Conservation (phyloP, 2,888 invertebrate species). For the Augiades crinisus region DNA sequence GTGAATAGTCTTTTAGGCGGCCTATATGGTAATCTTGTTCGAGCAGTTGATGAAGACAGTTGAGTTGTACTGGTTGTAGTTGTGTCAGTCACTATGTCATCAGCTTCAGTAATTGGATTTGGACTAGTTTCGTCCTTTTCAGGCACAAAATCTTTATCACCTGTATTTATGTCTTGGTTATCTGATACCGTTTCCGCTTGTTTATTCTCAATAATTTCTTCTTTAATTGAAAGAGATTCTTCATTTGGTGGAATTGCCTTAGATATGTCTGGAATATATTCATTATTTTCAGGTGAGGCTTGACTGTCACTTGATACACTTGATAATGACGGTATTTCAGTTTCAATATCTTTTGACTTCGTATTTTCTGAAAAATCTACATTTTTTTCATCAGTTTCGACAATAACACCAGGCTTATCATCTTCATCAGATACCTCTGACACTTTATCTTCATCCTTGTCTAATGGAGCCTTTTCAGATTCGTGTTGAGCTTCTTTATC, state of each 20-base stretch:
- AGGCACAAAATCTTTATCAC: neutral
- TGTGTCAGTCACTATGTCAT: slow-evolving; percentile 39
- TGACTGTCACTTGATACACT: neutral
- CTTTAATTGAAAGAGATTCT: neutral
- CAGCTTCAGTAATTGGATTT: slow-evolving; percentile 5
- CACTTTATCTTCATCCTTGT: slow-evolving; percentile 21
- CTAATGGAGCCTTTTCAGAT: neutral
- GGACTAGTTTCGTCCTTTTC: slow-evolving; percentile 2
- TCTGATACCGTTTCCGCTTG: neutral
- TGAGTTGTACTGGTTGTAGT: slow-evolving; percentile 55
- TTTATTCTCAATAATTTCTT: neutral
- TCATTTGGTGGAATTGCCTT: neutral
- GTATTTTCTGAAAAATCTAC: slow-evolving; percentile 49
- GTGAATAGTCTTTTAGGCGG: slow-evolving; percentile 65
- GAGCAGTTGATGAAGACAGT: slow-evolving; percentile 43
- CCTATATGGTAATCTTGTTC: slow-evolving; percentile 63
- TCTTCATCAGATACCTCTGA: slow-evolving; percentile 31
- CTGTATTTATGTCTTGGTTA: neutral
- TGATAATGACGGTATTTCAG: slow-evolving; percentile 1
- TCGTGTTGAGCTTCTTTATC: too few relatives aligned
- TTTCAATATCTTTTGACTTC: slow-evolving; percentile 30
- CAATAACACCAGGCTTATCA: slow-evolving; percentile 43
- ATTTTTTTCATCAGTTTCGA: slow-evolving; percentile 47
- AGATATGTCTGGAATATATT: neutral
- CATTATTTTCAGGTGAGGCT: neutral